Base-by-base conservation (phyloP, 2,113 vertebrate species). In the Podarcis cretensis region DNA sequence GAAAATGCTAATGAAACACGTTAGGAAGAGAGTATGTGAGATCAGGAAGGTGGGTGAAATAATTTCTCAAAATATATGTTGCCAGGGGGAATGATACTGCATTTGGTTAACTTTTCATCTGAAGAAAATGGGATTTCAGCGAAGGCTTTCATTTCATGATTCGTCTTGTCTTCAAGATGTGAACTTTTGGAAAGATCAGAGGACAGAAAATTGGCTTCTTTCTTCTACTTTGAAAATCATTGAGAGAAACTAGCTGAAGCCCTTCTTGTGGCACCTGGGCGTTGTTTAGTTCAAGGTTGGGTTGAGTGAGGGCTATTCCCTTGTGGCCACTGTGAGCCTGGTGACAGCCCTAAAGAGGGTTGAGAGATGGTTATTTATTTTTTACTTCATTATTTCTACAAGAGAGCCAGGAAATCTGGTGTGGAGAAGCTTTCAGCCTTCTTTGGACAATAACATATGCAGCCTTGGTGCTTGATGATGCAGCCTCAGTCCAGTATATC, bases 71-170 rank as follows among this genome's bases (percentile, higher is more conserved):
- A 90, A 84, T 40, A 69, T 69, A 69, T 0, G 12, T 78, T 93
- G 77, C 87, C 81, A 87, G 89, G 79, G 35, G 48, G 92, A 89
- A 91, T 0, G 1, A 37, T 89, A 86, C 86, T 87, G 63, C 71
- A 88, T 69, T 73, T 80, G 90, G 37, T 63, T 80, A 80, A 63
- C 37, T 81, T 80, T 73, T 81, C 21, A 83, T 91, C 83, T 90
- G 81, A 89, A 78, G 76, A 54, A 84, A 89, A n/a, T 59, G 1
- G 30, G 57, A 81, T 82, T 93, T 90, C 77, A 89, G 77, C 89
- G 74, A 89, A 87, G 8, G 86, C 81, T 90, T 21, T 77, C 32
- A 6, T 91, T 85, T 87, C 35, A 35, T 89, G 88, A 94, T 77
- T 94, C 89, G 90, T 79, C 71, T 54, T 20, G 73, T 25, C 16